Conservation (phyloP, 2,888 invertebrate genomes). For the Capitulum mitella region DNA sequence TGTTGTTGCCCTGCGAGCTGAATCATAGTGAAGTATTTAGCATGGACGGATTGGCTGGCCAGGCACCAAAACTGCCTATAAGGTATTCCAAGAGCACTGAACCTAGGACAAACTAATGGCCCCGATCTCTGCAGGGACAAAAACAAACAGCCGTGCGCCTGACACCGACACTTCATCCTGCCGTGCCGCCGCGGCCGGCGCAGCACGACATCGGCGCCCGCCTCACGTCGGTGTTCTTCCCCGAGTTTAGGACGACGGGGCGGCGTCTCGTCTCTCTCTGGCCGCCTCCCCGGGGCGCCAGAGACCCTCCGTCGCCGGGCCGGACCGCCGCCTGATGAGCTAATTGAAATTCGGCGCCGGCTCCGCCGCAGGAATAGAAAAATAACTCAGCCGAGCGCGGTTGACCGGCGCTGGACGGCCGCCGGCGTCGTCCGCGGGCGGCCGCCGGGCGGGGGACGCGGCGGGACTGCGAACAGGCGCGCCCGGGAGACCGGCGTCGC, state of each 20-base stretch:
- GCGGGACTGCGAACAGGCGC: too few species aligned
- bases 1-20: too few species aligned
- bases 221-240: background rate
- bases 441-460: too few species aligned
- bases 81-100: too few species aligned
- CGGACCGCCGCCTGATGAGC: slow-evolving; percentile 3
- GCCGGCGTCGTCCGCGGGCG: background rate
- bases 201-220: background rate
- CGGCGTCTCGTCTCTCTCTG: too few species aligned
- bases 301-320: background rate
- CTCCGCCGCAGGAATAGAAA: slow-evolving; percentile 9
- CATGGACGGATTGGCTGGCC: too few species aligned
- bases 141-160: background rate
- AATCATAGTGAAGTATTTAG: too few species aligned
- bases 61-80: too few species aligned
- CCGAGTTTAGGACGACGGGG: background rate
- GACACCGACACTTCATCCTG: background rate
- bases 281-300: too few species aligned
- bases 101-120: too few species aligned
- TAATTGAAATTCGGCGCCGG: slow-evolving; percentile 9
- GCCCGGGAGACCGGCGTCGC: too few species aligned
- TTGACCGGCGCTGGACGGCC: background rate
- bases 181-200: background rate
- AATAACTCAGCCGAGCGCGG: slow-evolving; percentile 3
- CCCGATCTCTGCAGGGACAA: too few species aligned